Conservation (phyloP, 1,140 invertebrate genomes). For the Drosophila santomea region DNA sequence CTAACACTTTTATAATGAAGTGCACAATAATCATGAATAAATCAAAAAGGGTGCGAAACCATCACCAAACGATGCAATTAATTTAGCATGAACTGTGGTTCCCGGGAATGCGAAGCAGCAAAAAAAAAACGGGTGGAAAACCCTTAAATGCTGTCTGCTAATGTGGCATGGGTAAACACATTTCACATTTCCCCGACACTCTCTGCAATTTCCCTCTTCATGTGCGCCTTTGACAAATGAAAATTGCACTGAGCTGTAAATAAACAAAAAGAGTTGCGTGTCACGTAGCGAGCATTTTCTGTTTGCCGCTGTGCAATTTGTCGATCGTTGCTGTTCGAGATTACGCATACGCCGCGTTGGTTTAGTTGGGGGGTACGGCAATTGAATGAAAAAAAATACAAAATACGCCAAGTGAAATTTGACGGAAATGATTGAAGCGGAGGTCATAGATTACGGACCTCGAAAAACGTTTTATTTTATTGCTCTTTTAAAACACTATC, state of each 20-base stretch:
- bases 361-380: background rate
- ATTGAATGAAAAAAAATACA: constrained; percentile 13
- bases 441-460: background rate
- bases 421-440: constrained; percentile 8
- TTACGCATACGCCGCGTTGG: constrained; percentile 37
- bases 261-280: constrained; percentile 35
- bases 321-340: constrained; percentile 28
- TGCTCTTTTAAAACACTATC: too few species aligned
- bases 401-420: constrained; percentile 5
- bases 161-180: constrained; percentile 42
- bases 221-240: constrained; percentile 49
- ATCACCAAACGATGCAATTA: constrained; percentile 35
- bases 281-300: constrained; percentile 49
- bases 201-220: background rate
- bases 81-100: constrained; percentile 28
- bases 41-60: constrained; percentile 10
- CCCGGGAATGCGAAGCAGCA: background rate
- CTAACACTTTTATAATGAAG: constrained; percentile 4
- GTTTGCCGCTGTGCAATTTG: constrained; percentile 44
- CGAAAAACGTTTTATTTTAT: background rate
- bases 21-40: constrained; percentile 15
- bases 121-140: constrained; percentile 9
- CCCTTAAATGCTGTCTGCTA: constrained; percentile 19
- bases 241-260: constrained; percentile 53
- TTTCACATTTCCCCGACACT: constrained; percentile 27